Conservation (phyloP, 2,888 invertebrate species). For the Celastrina argiolus region DNA sequence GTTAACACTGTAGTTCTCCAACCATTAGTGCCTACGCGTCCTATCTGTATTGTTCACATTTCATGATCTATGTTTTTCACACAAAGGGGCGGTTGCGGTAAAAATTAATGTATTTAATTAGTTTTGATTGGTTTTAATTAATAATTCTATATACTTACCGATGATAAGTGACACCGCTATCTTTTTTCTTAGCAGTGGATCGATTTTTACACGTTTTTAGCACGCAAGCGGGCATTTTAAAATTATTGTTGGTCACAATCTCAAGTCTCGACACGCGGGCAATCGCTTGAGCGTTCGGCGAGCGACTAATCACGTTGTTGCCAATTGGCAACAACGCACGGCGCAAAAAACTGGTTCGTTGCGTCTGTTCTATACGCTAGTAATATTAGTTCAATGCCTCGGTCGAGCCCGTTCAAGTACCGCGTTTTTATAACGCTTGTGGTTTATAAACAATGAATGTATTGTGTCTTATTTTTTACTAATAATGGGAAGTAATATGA, state of each 20-base stretch:
- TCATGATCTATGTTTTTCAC: neutral
- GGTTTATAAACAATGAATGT: too few species aligned
- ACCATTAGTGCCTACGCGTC: neutral
- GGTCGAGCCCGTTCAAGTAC: too few species aligned
- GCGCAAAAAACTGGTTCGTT: neutral
- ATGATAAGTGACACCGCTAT: constrained; percentile 7
- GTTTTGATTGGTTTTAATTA: too few species aligned
- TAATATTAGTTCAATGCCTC: constrained; percentile 1
- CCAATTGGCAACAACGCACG: neutral
- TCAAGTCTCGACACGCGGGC: neutral
- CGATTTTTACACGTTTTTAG: constrained; percentile 2
- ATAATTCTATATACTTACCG: neutral
- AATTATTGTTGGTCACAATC: neutral
- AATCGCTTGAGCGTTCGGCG: neutral
- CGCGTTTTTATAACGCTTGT: too few species aligned
- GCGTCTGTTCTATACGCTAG: neutral
- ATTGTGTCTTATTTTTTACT: too few species aligned
- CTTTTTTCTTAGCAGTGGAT: constrained; percentile 4
- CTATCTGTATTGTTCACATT: neutral
- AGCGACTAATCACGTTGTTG: neutral
- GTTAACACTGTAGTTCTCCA: too few species aligned
- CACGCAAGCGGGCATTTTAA: constrained; percentile 10
- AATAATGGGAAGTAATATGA: too few species aligned
- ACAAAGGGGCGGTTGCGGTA: neutral
- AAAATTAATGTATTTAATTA: neutral